These are phyloP conservation scores for Tuta absoluta DNA, from an alignment of 2,888 invertebrate species.

Conservation along the genomic window DNA sequence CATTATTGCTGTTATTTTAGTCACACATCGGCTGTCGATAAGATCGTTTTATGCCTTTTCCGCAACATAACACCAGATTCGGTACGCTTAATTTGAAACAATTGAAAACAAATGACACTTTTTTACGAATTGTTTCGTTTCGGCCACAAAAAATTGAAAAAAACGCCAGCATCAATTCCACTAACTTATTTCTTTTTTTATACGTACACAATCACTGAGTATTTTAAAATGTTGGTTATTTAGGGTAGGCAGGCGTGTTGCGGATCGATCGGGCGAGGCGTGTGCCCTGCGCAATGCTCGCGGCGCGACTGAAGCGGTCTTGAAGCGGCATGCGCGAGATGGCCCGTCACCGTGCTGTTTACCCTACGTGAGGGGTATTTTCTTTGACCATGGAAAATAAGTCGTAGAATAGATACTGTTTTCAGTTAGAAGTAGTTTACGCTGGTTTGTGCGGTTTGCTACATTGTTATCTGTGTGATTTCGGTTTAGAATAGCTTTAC, in stretches of 20 bases:
- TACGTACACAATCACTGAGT: constrained; percentile 10
- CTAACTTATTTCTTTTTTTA: not conserved
- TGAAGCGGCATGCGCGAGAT: constrained; percentile 32
- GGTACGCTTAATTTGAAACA: not conserved
- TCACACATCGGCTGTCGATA: not conserved
- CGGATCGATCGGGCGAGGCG: constrained; percentile 44
- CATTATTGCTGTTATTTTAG: not conserved
- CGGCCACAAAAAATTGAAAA: not conserved
- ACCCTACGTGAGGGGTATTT: constrained; percentile 43
- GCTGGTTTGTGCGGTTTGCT: too few relatives aligned
- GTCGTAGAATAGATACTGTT: not conserved
- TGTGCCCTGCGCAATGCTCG: constrained; percentile 46
- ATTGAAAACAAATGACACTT: constrained; percentile 9
- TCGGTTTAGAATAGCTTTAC: too few relatives aligned
- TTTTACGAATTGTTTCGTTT: not conserved
- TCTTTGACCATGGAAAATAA: not conserved
- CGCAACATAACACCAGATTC: not conserved
- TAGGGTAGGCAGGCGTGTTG: constrained; percentile 8
- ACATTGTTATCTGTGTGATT: too few relatives aligned
- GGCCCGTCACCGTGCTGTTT: constrained; percentile 32
- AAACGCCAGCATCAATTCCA: constrained; percentile 8
- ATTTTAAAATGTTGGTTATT: not conserved
- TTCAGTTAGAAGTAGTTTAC: not conserved
- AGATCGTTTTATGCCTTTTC: constrained; percentile 7
- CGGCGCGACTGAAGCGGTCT: constrained; percentile 49